A percentile compares a stretch with the other conserved stretches of the same genome.
These are phyloP conservation scores for Gerris buenoi DNA, from an alignment of 1,140 invertebrate genomes.

Conservation along the genomic window DNA sequence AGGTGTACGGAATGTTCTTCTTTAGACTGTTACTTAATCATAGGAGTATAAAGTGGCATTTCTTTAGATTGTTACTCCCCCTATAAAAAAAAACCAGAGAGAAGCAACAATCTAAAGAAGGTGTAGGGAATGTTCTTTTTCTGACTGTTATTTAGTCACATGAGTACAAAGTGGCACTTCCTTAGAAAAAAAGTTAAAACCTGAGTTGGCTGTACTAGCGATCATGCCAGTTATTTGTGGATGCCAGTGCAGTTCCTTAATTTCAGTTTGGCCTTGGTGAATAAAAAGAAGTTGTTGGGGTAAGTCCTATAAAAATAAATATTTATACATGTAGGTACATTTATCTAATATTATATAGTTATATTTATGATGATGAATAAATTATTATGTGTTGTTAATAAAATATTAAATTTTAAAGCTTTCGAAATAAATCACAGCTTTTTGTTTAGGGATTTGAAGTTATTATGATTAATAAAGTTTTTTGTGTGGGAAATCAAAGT, in stretches of 20 bases:
- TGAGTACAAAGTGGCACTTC: no score
- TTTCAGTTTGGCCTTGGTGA: constrained; percentile 93
- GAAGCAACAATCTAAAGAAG: no score
- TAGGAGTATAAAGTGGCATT: no score
- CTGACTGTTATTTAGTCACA: no score
- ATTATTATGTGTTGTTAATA: not conserved
- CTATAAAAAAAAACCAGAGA: no score
- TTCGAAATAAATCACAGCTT: not conserved
- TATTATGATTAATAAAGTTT: no score
- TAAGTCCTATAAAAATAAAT: constrained; percentile 57
- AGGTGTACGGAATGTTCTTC: no score
- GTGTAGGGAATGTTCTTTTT: no score
- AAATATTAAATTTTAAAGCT: not conserved
- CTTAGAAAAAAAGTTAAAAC: constrained; percentile 96
- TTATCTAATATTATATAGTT: not conserved
- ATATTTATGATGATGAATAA: not conserved
- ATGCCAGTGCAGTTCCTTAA: constrained; percentile 99
- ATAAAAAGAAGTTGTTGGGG: constrained; percentile 94
- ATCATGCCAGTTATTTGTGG: constrained; percentile 83
- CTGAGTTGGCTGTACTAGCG: constrained; percentile 83
- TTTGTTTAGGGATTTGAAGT: no score
- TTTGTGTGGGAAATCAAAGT: no score
- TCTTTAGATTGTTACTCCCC: no score
- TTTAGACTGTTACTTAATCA: no score
- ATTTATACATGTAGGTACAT: constrained; percentile 22